A percentile compares a stretch with the other conserved stretches of the same genome.
phyloP scores from a whole-genome alignment of 2,888 invertebrate genomes.

The Empis livida region DNA sequence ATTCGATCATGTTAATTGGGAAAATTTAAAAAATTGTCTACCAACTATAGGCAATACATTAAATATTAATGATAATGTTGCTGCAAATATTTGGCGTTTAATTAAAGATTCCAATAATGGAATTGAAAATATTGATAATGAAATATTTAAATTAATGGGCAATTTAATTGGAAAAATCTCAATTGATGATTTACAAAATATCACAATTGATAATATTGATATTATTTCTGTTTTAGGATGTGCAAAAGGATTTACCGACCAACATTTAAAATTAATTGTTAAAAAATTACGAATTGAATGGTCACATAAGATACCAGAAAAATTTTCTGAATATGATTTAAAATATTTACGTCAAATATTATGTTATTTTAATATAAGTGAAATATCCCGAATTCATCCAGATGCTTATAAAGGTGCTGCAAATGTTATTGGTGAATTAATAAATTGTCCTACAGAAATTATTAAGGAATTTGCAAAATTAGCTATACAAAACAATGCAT shows the following conservation, averaged over 20 bases:
- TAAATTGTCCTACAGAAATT: slow-evolving; percentile 36
- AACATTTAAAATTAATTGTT: slow-evolving; percentile 38
- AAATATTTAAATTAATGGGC: slow-evolving; percentile 18
- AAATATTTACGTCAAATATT: slow-evolving; percentile 41
- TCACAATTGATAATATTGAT: slow-evolving; percentile 41
- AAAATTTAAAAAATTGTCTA: slow-evolving; percentile 17
- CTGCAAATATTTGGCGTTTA: slow-evolving; percentile 20
- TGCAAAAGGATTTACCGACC: slow-evolving; percentile 34
- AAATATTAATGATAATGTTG: slow-evolving; percentile 14
- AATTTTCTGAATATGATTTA: slow-evolving; percentile 44
- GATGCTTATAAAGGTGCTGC: slow-evolving; percentile 41
- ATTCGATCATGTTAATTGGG: slow-evolving; percentile 15
- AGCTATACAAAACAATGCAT: slow-evolving; percentile 36
- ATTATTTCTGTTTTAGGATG: slow-evolving; percentile 43
- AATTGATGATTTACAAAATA: slow-evolving; percentile 38
- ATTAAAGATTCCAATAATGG: slow-evolving; percentile 19
- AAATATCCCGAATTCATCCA: slow-evolving; percentile 41
- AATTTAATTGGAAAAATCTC: slow-evolving; percentile 31
- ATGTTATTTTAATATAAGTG: slow-evolving; percentile 42
- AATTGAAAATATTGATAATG: slow-evolving; percentile 18
- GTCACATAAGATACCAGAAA: slow-evolving; percentile 40
- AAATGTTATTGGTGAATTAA: slow-evolving; percentile 35
- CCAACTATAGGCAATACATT: slow-evolving; percentile 13
- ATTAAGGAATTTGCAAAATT: slow-evolving; percentile 38
- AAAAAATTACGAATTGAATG: slow-evolving; percentile 41